Evolutionary conservation across 37 sponge, comb jelly and placozoan genomes (phyloP).

Genomic region (Beroe forskalii): DNA sequence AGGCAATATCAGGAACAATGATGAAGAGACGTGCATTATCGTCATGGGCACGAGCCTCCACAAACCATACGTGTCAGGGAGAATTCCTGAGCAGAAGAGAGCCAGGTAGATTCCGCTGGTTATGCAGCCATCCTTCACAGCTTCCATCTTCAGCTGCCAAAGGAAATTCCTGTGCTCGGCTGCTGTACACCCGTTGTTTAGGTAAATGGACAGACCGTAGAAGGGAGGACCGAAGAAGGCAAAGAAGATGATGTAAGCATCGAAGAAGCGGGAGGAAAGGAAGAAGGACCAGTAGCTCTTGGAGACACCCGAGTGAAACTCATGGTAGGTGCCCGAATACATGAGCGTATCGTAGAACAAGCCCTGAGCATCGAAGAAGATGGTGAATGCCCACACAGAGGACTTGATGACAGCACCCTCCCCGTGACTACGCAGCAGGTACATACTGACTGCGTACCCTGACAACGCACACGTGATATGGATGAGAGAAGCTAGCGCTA

Average conservation of each 20-base stretch:
- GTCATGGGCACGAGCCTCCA: not conserved
- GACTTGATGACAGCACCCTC: constrained; percentile 32
- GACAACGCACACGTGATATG: not conserved
- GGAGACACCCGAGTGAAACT: not conserved
- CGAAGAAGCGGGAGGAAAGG: not conserved
- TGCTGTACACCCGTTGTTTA: not conserved
- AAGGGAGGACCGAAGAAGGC: not conserved
- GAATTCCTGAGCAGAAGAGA: not conserved
- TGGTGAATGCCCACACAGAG: no score
- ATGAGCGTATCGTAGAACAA: not conserved
- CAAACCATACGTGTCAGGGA: not conserved
- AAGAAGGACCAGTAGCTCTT: constrained; percentile 11
- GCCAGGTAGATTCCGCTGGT: not conserved
- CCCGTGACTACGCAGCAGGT: not conserved
- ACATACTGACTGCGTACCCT: constrained; percentile 2
- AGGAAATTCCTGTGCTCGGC: not conserved
- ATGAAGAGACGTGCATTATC: not conserved
- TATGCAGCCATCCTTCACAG: not conserved
- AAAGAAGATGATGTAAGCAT: constrained; percentile 25
- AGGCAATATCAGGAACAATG: not conserved
- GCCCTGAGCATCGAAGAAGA: not conserved
- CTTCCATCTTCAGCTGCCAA: not conserved
- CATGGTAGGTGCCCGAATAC: constrained; percentile 1
- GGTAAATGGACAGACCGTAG: not conserved
- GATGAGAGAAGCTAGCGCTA: constrained; percentile 8